Evolutionary conservation across 2,888 invertebrate species (phyloP), one percentile per base, ranked within the genome.

Genomic region (Ditula angustiorana): DNA sequence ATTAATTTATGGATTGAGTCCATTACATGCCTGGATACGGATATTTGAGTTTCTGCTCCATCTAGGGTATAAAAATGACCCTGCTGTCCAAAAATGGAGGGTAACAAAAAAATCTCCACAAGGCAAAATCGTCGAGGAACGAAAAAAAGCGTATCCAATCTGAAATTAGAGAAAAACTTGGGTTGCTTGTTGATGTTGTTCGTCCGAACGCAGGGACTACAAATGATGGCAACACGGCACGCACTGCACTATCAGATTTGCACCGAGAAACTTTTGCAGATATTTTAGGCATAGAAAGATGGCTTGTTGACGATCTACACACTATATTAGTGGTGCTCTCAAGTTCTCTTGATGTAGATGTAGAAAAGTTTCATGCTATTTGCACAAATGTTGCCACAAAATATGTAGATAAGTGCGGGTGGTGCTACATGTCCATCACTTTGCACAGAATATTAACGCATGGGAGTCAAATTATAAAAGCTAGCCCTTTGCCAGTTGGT

Each of bases 381-480:
- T 50, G 49, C 19, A 28, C 49, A 26, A 50, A 30, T 50, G 28
- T 50, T 26, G 49, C 49, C 16, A 10, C n/a, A 11, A 30, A 28
- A 28, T 50, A 50, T 47, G 47, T 24, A 47, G 13, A 47, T 24
- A 24, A 47, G 13, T 47, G n/a, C 11, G 16, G 28, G 19, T 50
- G 49, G 49, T 50, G 28, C 49, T 50, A 50, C 28, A 50, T 50
- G 49, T 50, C 49, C 5, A 28, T 30, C 16, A 50, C 49, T 47
- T 5, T 59, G 10, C 59, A 59, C 23, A 59, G 37, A 49, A 59
- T 59, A 5, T 24, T 59, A 47, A 33, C 37, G 24, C 56, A 58
- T 30, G 58, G 47, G 10, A 24, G n/a, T 24, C 13, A 47, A 49
- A 59, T 59, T 23, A 47, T 58, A 30, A 46, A 58, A 24, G 16